These are phyloP conservation scores for Bombus superbus DNA, from an alignment of 1,140 invertebrate genomes.

Conservation along the genomic window DNA sequence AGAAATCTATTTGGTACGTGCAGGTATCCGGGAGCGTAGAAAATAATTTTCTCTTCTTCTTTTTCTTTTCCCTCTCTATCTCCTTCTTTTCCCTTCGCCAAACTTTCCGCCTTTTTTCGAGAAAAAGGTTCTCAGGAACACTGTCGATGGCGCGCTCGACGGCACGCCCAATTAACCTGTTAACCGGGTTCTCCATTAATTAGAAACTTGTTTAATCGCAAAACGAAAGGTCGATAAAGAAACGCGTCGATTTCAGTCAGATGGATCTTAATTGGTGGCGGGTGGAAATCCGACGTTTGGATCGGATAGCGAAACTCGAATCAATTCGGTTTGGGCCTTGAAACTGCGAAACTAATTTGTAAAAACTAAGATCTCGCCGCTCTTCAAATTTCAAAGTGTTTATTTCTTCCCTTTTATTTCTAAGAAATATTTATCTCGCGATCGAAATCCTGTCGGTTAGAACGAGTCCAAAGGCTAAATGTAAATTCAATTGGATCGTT, in stretches of 20 bases:
- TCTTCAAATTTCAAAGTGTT: too few species aligned
- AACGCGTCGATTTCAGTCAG: neutral
- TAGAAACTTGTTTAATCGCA: too few species aligned
- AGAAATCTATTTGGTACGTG: conserved; percentile 8
- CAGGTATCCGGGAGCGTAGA: conserved; percentile 12
- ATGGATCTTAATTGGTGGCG: neutral
- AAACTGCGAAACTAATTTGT: too few species aligned
- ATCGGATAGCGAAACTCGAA: too few species aligned
- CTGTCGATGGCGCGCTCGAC: neutral
- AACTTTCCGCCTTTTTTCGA: conserved; percentile 4
- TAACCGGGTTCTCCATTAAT: neutral
- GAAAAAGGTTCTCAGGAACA: conserved; percentile 32
- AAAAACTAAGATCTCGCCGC: too few species aligned
- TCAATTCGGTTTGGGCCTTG: too few species aligned
- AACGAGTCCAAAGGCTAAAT: too few species aligned
- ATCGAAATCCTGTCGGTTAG: too few species aligned
- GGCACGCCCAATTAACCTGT: conserved; percentile 18
- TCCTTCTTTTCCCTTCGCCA: neutral
- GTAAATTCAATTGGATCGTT: too few species aligned
- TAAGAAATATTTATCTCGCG: too few species aligned
- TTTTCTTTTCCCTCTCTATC: neutral
- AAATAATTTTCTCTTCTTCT: neutral
- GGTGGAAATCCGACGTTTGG: too few species aligned
- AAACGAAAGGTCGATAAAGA: neutral
- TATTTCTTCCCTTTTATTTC: too few species aligned